Base-by-base conservation (phyloP, 2,888 invertebrate genomes). In the Serrognathus titanus region DNA sequence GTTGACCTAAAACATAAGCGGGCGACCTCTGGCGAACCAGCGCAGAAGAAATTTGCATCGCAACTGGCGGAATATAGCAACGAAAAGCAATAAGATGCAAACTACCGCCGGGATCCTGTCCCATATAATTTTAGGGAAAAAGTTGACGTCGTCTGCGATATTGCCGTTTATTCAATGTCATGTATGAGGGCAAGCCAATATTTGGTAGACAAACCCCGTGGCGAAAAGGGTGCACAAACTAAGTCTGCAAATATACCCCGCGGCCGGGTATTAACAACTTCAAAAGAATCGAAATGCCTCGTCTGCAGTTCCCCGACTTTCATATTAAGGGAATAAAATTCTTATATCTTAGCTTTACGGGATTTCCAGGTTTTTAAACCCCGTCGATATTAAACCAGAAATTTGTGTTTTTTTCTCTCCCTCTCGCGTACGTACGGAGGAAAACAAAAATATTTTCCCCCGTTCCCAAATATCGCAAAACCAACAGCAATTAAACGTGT, bases 231-330 rank as follows among this genome's bases (percentile, higher is more conserved):
- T 48, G 45, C 36, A 36, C 40, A 49, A 50, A 55, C 54, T 55
- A 48, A 55, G 45, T 55, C 54, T 43, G 48, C 54, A 55, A 55
- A 55, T 55, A 55, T 48, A 55, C 54, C 54, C 39, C 12, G 43
- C 24, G 49, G 53, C 49, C 36, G 41, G 36, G 45, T 49, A 49
- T 55, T 55, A 49, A 55, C 49, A 55, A 55, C 54, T 49, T 55
- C 54, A 55, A 55, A 55, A 55, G 54, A 43, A 55, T 55, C 54
- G 49, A 43, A 48, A 49, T 55, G 49, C 49, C 38, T 49, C 38
- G 45, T 55, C 49, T 55, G 41, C 37, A 13, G 16, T 49, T 36
- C 16, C 49, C 20, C 38, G 37, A 10, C 16, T 41, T 48, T 35
- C 37, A 52, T 36, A 50, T 41, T 48, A 45, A 38, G 50, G 47